Conservation (phyloP, 2,797 vertebrate genomes). For the Helostoma temminkii region DNA sequence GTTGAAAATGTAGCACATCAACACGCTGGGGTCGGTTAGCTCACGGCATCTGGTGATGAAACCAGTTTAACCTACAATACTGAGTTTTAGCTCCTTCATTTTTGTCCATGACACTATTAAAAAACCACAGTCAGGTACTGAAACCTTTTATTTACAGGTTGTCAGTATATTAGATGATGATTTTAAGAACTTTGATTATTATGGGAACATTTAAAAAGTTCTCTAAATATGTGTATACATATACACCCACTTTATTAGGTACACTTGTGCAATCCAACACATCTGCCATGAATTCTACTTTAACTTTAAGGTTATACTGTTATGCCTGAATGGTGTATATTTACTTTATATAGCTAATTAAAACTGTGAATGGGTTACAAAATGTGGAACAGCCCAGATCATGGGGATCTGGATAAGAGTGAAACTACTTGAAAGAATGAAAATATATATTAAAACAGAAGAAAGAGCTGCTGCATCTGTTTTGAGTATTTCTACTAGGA, state of each 20-base stretch:
- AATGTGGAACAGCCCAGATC: neutral
- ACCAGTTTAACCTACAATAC: slow-evolving; percentile 42
- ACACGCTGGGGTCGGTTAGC: slow-evolving; percentile 38
- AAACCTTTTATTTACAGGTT: neutral
- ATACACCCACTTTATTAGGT: no score
- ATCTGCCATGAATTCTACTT: no score
- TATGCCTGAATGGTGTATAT: no score
- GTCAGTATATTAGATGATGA: neutral
- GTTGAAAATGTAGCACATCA: slow-evolving; percentile 48
- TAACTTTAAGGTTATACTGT: no score
- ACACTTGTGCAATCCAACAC: no score
- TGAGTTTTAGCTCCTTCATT: neutral
- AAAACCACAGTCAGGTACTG: neutral
- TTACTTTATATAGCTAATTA: no score
- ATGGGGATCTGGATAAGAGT: neutral
- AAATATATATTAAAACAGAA: neutral
- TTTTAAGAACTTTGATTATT: neutral
- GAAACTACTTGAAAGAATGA: neutral
- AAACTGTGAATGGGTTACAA: neutral
- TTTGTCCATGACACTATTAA: neutral
- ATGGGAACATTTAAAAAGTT: neutral
- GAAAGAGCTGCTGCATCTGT: neutral
- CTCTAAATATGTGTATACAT: no score
- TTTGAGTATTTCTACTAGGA: slow-evolving; percentile 15
- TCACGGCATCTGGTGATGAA: slow-evolving; percentile 61